These are phyloP conservation scores for Syrrhaptes paradoxus DNA, from an alignment of 2,113 vertebrate species.

Conservation along the genomic window DNA sequence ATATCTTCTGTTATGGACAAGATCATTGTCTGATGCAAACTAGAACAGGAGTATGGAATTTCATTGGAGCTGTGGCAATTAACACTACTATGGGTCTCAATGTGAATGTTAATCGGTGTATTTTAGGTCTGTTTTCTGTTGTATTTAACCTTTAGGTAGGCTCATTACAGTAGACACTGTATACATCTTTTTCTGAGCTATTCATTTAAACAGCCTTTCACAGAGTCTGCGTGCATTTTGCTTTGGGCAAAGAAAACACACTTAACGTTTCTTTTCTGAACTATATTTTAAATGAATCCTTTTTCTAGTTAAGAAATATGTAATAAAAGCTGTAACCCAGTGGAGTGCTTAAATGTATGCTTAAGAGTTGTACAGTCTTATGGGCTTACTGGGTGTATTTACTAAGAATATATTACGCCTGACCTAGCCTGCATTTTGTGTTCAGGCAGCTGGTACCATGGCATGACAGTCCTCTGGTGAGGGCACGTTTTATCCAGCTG, in stretches of 20 bases:
- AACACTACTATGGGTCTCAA: neutral
- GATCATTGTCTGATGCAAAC: neutral
- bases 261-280: conserved; percentile 35
- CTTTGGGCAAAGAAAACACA: neutral
- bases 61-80: neutral
- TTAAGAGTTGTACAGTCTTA: neutral
- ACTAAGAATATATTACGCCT: neutral
- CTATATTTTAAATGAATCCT: neutral
- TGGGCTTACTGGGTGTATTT: neutral
- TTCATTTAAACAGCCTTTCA: conserved; percentile 27
- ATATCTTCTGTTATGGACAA: neutral
- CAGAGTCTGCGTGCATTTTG: neutral
- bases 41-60: neutral
- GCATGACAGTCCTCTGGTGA: neutral
- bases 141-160: conserved; percentile 31
- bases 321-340: conserved; percentile 30
- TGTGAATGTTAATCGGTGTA: neutral
- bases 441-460: neutral
- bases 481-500: neutral
- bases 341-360: neutral
- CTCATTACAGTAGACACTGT: neutral
- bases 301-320: conserved; percentile 13
- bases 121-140: conserved; percentile 21
- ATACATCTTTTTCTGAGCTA: neutral
- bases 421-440: neutral